A percentile compares a stretch with the other conserved stretches of the same genome.
phyloP scores from a whole-genome alignment of 2,113 vertebrate genomes.

The Gallinago media region DNA sequence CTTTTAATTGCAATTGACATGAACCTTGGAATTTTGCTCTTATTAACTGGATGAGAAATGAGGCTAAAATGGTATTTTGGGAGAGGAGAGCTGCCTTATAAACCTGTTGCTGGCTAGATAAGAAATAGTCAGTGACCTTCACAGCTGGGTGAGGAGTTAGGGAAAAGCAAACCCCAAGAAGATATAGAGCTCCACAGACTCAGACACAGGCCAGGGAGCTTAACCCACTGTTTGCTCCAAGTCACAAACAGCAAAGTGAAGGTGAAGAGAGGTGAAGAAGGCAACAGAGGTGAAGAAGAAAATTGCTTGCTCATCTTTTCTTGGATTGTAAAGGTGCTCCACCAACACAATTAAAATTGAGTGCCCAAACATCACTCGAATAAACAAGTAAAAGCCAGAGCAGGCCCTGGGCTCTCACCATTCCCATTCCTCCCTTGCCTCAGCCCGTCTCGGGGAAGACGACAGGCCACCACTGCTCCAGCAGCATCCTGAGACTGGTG shows the following conservation, averaged over 20 bases:
- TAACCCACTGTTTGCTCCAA: background rate
- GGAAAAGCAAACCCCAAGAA: background rate
- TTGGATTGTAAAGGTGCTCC: background rate
- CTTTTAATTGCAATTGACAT: background rate
- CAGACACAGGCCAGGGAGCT: background rate
- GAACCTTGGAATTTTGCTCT: background rate
- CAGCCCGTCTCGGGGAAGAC: rapidly evolving
- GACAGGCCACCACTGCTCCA: background rate
- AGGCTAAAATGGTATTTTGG: background rate
- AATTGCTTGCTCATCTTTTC: background rate
- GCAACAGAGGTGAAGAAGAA: background rate
- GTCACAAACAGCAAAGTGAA: background rate
- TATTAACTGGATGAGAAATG: background rate
- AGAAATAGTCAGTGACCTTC: background rate
- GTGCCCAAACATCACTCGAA: background rate
- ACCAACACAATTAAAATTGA: background rate
- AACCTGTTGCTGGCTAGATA: background rate
- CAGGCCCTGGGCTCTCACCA: background rate
- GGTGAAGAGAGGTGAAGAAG: no score
- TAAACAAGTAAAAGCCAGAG: background rate
- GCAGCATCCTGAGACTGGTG: background rate
- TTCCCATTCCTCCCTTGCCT: background rate
- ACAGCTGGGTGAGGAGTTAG: background rate
- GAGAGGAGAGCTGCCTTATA: background rate
- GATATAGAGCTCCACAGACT: background rate